Evolutionary conservation across 2,888 invertebrate species (phyloP), one percentile per base, ranked within the genome.

Genomic region (Galerucella pusilla): DNA sequence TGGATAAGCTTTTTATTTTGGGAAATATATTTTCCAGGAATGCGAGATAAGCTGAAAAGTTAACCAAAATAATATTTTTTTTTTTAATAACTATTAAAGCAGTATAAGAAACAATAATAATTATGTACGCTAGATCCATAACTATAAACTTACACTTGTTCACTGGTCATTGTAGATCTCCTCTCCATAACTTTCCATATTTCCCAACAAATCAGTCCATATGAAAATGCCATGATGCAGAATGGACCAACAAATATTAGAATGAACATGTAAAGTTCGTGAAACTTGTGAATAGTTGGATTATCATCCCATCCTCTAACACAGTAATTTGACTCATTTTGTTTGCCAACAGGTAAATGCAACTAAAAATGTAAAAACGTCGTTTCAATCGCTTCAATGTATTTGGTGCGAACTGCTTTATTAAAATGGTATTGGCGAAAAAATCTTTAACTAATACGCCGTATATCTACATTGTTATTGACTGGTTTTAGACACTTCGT

Each of bases 191-290:
- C 91, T 68, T 89, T 88, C 91, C 91, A 91, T 63, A 93, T 90
- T 85, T 92, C 92, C 86, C 89, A 89, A 82, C 91, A 91, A 81
- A 93, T 93, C 76, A 90, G 88, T 6, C 90, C 88, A 84, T 93
- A 93, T 64, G 93, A 91, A 74, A 91, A 89, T 0, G 89, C 89
- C 92, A 93, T 93, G 68, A 93, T 90, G 64, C 87, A 84, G 16
- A 92, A 89, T 0, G 93, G 93, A 42, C 92, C 86, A 5, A 93
- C 84, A 61, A 93, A 88, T 20, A 93, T 90, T 45, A 93, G 82
- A 2, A 91, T 81, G 14, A 93, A 86, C 91, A 93, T 91, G 86
- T 92, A 92, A 4, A 92, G 83, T 83, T 92, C 92, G 83, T 92
- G 91, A 60, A 89, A 85, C 65, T 87, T 88, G 89, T 90, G 91